phyloP scores from a whole-genome alignment of 2,888 invertebrate species.

The Trachelus stipa region DNA sequence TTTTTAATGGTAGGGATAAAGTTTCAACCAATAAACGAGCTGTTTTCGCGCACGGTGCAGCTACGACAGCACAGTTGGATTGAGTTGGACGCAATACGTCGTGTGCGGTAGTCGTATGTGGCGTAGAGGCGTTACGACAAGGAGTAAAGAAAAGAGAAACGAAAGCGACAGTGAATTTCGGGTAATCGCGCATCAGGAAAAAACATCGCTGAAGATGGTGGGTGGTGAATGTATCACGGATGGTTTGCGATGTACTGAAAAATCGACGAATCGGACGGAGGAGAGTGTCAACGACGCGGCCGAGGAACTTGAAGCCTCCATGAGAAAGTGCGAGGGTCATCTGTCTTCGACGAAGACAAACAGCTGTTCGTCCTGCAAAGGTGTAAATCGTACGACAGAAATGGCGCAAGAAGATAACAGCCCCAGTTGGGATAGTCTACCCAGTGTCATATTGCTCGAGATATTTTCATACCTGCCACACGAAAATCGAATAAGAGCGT shows the following conservation, averaged over 20 bases:
- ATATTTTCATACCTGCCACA: slow-evolving; percentile 64
- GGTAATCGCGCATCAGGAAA: slow-evolving; percentile 1
- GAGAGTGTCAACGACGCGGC: slow-evolving; percentile 8
- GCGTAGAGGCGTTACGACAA: not conserved
- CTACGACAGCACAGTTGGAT: not conserved
- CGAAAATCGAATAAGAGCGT: slow-evolving; percentile 57
- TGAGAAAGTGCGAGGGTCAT: slow-evolving; percentile 46
- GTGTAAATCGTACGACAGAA: slow-evolving; percentile 41
- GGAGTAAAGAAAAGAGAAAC: not conserved
- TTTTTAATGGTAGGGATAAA: too few relatives aligned
- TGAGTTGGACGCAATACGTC: not conserved
- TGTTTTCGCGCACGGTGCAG: slow-evolving; percentile 4
- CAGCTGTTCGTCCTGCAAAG: slow-evolving; percentile 54
- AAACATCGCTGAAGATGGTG: slow-evolving; percentile 38
- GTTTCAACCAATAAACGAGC: not conserved
- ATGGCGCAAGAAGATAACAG: slow-evolving; percentile 54
- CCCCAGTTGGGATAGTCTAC: slow-evolving; percentile 65
- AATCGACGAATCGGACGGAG: slow-evolving; percentile 13
- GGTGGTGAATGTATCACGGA: slow-evolving; percentile 32
- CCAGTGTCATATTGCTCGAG: slow-evolving; percentile 66
- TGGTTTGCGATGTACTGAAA: slow-evolving; percentile 25
- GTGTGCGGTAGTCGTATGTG: not conserved
- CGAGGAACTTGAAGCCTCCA: slow-evolving; percentile 8
- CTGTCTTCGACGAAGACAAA: slow-evolving; percentile 46
- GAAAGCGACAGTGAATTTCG: not conserved